A percentile compares a stretch with the other conserved stretches of the same genome.
These are phyloP conservation scores for Melinaea marsaeus DNA, from an alignment of 2,888 invertebrate genomes.

Conservation along the genomic window DNA sequence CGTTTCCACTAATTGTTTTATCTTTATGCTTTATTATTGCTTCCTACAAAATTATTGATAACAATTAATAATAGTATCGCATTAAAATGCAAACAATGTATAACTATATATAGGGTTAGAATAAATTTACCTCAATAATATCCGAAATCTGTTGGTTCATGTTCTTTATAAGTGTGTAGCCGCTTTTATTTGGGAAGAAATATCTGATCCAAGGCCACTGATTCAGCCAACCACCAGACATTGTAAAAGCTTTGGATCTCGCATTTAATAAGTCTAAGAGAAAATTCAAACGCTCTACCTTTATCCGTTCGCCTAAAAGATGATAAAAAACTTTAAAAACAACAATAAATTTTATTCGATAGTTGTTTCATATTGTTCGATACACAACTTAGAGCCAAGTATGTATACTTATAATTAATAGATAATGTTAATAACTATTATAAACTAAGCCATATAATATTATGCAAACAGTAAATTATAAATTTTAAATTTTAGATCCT, in stretches of 20 bases:
- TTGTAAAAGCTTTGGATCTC: slow-evolving; percentile 72
- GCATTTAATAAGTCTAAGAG: slow-evolving; percentile 51
- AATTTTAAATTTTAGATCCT: too few relatives aligned
- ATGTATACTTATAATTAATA: too few relatives aligned
- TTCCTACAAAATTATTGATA: slow-evolving; percentile 50
- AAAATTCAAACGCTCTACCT: slow-evolving; percentile 70
- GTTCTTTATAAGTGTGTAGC: slow-evolving; percentile 76
- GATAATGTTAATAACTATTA: too few relatives aligned
- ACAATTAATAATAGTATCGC: too few relatives aligned
- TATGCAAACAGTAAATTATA: too few relatives aligned
- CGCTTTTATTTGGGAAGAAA: slow-evolving; percentile 79
- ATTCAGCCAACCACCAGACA: slow-evolving; percentile 83
- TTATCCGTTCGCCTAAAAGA: slow-evolving; percentile 72
- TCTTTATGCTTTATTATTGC: slow-evolving; percentile 61
- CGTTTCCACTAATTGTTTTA: slow-evolving; percentile 36
- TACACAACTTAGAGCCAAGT: too few relatives aligned
- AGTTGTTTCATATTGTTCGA: too few relatives aligned
- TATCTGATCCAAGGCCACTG: slow-evolving; percentile 83
- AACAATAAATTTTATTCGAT: not conserved
- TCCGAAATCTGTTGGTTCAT: slow-evolving; percentile 74
- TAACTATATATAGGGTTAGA: not conserved
- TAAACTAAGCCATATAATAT: too few relatives aligned
- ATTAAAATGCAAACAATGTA: slow-evolving; percentile 23
- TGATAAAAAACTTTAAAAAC: not conserved
- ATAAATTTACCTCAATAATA: slow-evolving; percentile 55